Evolutionary conservation across 2,888 invertebrate genomes (phyloP).

Genomic region (Archips xylosteana): DNA sequence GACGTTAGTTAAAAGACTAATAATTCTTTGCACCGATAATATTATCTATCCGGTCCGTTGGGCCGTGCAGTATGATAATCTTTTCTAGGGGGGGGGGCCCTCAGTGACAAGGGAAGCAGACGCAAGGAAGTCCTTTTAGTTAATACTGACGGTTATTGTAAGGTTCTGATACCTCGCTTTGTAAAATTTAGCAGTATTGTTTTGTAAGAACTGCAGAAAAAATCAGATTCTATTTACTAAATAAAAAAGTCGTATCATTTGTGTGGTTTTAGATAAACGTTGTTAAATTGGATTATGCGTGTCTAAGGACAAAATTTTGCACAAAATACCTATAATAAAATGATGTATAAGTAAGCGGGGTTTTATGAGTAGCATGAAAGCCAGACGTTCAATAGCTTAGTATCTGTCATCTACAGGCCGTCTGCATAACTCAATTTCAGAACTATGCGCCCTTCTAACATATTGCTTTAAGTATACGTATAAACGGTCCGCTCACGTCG

Average conservation of each 20-base stretch:
- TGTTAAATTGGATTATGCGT: neutral
- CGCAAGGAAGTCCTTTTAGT: slow-evolving; percentile 47
- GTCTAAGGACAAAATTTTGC: neutral
- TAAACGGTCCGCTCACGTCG: neutral
- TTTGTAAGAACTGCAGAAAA: neutral
- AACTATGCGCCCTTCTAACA: slow-evolving; percentile 69
- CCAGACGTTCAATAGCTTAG: slow-evolving; percentile 63
- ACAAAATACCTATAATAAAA: slow-evolving; percentile 1
- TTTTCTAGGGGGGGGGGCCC: slow-evolving; percentile 56
- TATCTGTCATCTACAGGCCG: slow-evolving; percentile 54
- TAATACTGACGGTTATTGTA: slow-evolving; percentile 12
- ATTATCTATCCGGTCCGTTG: slow-evolving; percentile 78
- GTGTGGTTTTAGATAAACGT: neutral
- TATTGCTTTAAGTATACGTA: slow-evolving; percentile 48
- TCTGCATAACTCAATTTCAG: slow-evolving; percentile 83
- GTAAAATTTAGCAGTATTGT: slow-evolving; percentile 2
- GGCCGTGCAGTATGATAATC: slow-evolving; percentile 73
- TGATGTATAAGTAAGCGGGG: slow-evolving; percentile 13
- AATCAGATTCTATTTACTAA: neutral
- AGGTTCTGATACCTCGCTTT: slow-evolving; percentile 17
- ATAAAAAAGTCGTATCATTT: neutral
- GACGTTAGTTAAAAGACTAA: slow-evolving; percentile 63
- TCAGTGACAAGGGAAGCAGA: slow-evolving; percentile 51
- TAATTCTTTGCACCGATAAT: slow-evolving; percentile 71
- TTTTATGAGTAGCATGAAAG: slow-evolving; percentile 49